phyloP scores from a whole-genome alignment of 2,888 invertebrate genomes.

The Parnassius glacialis region DNA sequence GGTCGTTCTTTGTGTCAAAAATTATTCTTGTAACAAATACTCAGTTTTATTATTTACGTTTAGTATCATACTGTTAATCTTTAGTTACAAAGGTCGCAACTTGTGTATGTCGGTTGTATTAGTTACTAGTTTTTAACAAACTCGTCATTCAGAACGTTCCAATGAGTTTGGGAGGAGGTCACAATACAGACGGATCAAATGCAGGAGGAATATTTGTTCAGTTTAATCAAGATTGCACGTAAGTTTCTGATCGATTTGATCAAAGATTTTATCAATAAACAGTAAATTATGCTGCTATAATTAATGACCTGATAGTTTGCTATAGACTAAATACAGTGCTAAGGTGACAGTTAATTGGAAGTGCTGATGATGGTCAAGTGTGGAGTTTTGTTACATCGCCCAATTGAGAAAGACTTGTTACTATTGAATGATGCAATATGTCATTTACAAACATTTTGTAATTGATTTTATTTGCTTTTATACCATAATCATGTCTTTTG shows the following conservation, averaged over 20 bases:
- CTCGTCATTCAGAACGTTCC: conserved; percentile 80
- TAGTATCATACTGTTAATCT: conserved; percentile 65
- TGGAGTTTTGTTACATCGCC: background rate
- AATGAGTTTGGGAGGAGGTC: conserved; percentile 90
- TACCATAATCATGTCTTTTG: background rate
- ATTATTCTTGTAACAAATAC: conserved; percentile 68
- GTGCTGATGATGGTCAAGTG: conserved; percentile 1
- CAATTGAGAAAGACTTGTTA: conserved; percentile 6
- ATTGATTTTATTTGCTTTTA: conserved; percentile 26
- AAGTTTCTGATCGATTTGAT: conserved; percentile 74
- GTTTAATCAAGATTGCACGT: conserved; percentile 99
- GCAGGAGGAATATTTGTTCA: conserved; percentile 95
- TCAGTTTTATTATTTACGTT: conserved; percentile 63
- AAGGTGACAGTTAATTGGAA: background rate
- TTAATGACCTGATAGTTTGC: too few species aligned
- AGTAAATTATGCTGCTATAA: too few species aligned
- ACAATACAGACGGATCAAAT: conserved; percentile 87
- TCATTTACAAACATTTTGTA: conserved; percentile 68
- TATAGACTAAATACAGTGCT: background rate
- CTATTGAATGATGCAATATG: conserved; percentile 68
- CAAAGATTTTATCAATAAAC: too few species aligned
- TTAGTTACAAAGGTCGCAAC: conserved; percentile 56
- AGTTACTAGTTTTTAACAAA: conserved; percentile 57
- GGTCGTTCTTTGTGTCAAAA: conserved; percentile 85
- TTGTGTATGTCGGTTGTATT: conserved; percentile 60